phyloP scores from a whole-genome alignment of 37 sponge, comb jelly and placozoan genomes.

The Sycon ciliatum region DNA sequence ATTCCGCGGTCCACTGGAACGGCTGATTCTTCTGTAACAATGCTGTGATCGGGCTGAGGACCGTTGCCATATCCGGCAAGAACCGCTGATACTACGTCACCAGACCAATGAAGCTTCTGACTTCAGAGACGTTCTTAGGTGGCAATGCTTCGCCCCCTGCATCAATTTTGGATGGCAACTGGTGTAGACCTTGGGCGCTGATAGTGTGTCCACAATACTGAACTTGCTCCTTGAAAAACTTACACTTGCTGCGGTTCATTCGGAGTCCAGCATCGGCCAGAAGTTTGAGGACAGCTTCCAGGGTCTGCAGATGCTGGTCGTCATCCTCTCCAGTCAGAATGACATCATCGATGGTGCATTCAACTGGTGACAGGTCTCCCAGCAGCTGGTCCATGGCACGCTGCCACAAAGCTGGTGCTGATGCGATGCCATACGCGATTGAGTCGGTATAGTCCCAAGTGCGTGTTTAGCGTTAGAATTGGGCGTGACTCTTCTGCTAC shows the following conservation, averaged over 20 bases:
- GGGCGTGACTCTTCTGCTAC: conserved; percentile 24
- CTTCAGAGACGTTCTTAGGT: conserved; percentile 22
- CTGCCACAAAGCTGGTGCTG: not conserved
- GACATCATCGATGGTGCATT: too few relatives aligned
- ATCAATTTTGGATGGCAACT: conserved; percentile 14
- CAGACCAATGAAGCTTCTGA: conserved; percentile 34
- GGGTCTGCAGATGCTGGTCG: too few relatives aligned
- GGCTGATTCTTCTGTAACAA: conserved; percentile 10
- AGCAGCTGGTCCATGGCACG: not conserved
- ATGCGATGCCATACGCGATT: not conserved
- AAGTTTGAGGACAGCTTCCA: too few relatives aligned
- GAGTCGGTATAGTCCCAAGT: conserved; percentile 34
- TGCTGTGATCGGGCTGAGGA: conserved; percentile 28
- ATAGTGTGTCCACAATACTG: conserved; percentile 19
- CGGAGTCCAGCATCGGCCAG: not conserved
- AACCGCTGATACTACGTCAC: conserved; percentile 37
- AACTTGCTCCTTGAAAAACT: conserved; percentile 5
- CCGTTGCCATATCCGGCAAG: conserved; percentile 28
- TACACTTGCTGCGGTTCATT: conserved; percentile 1
- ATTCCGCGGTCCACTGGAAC: conserved; percentile 22
- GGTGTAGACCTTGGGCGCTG: not conserved
- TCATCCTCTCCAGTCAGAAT: too few relatives aligned
- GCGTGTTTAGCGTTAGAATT: conserved; percentile 40
- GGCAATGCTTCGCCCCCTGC: conserved; percentile 22
- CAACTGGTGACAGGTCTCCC: too few relatives aligned